Conservation (phyloP, 1,140 invertebrate species). For the Armadillidium nasatum region DNA sequence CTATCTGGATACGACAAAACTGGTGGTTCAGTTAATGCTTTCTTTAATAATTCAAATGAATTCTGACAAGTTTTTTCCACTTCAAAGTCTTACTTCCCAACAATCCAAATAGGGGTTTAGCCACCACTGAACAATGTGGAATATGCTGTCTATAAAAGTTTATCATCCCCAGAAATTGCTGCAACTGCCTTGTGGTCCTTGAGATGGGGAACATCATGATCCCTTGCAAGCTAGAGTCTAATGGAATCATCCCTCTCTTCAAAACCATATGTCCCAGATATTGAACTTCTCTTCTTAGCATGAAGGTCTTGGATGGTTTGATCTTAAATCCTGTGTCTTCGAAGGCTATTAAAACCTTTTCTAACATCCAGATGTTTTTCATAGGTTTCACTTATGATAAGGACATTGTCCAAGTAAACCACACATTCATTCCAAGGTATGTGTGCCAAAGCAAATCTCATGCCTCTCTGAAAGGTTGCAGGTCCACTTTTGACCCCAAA, state of each 20-base stretch:
- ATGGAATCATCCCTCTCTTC: neutral
- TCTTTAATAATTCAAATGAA: neutral
- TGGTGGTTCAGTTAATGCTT: neutral
- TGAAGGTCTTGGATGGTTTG: neutral
- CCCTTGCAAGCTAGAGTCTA: neutral
- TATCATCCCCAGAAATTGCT: no score
- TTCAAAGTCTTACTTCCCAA: neutral
- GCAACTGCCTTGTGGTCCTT: no score
- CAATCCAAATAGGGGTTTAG: neutral
- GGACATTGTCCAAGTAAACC: no score
- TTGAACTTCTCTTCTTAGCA: neutral
- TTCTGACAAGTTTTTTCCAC: neutral
- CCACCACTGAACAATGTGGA: no score
- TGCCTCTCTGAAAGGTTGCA: no score
- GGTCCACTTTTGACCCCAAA: no score
- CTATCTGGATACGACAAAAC: neutral
- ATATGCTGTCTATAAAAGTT: no score
- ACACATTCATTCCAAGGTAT: no score
- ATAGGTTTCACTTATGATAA: no score
- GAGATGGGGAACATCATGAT: no score
- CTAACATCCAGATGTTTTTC: neutral
- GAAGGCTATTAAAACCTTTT: neutral
- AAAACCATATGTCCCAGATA: neutral
- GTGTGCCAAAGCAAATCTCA: no score
- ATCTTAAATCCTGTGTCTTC: neutral